A percentile compares a stretch with the other conserved stretches of the same genome.
Conservation (phyloP, 2,113 vertebrate genomes). For the Caracal caracal region DNA sequence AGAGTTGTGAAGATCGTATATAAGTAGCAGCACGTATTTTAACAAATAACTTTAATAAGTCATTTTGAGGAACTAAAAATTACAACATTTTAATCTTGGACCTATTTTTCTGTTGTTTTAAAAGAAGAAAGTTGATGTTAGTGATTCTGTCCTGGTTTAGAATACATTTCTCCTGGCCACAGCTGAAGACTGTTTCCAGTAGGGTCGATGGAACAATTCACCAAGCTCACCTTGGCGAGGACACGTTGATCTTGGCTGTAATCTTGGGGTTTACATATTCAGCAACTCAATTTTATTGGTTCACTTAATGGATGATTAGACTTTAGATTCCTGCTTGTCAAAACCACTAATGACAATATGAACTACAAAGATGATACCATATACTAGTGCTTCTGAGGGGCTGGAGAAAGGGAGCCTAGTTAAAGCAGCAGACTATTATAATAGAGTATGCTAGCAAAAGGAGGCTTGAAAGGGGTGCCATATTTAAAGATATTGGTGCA, state of each 20-base stretch:
- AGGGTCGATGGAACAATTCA: neutral
- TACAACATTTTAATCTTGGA: constrained; percentile 29
- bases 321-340: constrained; percentile 14
- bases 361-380: neutral
- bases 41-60: constrained; percentile 49
- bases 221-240: neutral
- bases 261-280: constrained; percentile 36
- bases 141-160: constrained; percentile 33
- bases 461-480: neutral
- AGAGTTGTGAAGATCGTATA: neutral
- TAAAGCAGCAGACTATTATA: neutral
- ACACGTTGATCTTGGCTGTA: neutral
- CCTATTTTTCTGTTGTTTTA: constrained; percentile 28
- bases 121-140: constrained; percentile 42
- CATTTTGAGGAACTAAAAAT: constrained; percentile 48
- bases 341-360: neutral
- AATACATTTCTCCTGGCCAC: constrained; percentile 1
- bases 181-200: constrained; percentile 25
- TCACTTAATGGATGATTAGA: neutral
- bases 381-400: neutral
- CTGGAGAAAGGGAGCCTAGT: neutral
- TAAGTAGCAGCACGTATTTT: neutral
- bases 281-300: constrained; percentile 23
- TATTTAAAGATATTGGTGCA: neutral
- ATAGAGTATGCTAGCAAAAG: neutral